phyloP scores from a whole-genome alignment of 2,113 vertebrate genomes.

The Mustela nigripes region DNA sequence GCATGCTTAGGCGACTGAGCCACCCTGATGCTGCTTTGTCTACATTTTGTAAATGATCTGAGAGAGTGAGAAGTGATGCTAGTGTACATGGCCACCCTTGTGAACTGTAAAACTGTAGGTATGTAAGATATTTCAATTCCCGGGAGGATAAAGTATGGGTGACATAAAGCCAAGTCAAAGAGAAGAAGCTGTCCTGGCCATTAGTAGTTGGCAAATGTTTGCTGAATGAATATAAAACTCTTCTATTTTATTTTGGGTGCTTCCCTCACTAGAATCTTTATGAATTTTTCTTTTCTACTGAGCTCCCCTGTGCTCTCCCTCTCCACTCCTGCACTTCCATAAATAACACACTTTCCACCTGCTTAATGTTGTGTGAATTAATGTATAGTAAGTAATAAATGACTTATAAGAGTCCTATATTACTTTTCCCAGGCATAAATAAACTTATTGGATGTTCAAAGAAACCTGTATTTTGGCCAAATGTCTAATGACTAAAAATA shows the following conservation, averaged over 20 bases:
- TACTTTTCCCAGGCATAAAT: not conserved
- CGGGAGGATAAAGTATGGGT: not conserved
- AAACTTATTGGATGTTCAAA: not conserved
- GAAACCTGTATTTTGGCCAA: not conserved
- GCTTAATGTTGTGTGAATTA: not conserved
- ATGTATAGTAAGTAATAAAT: not conserved
- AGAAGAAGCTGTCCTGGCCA: not conserved
- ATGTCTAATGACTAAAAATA: not conserved
- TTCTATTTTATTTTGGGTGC: not conserved
- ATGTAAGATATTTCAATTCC: not conserved
- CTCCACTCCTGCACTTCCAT: not conserved
- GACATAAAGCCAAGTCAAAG: not conserved
- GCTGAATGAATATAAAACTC: not conserved
- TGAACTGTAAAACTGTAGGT: not conserved
- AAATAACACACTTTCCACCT: not conserved
- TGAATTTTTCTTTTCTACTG: not conserved
- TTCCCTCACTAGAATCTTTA: not conserved
- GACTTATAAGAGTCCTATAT: not conserved
- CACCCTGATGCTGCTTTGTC: not conserved
- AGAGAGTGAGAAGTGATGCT: not conserved
- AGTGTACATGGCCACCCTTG: not conserved
- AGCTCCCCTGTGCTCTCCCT: not conserved
- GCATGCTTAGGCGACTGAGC: not conserved
- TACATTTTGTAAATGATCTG: not conserved
- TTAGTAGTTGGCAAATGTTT: not conserved